Evolutionary conservation across 2,888 invertebrate genomes (phyloP).

Genomic region (Lasioglossum pauxillum): DNA sequence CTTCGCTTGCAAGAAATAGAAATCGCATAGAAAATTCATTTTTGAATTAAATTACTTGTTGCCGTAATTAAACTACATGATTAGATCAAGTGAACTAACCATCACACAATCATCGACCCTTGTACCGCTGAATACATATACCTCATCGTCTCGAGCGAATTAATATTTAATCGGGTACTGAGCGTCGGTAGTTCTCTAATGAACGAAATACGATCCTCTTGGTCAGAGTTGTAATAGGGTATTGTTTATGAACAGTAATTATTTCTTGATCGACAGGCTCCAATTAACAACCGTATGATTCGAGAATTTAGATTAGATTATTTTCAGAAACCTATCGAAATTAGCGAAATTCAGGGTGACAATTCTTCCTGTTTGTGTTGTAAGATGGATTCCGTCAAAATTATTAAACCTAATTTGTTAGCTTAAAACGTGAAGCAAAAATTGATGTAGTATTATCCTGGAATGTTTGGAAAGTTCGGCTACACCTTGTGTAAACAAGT

Average conservation of each 20-base stretch:
- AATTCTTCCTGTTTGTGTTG: no score
- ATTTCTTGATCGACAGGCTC: conserved; percentile 19
- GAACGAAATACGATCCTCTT: conserved; percentile 46
- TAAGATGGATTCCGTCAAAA: no score
- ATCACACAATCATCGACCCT: not conserved
- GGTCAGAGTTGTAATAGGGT: not conserved
- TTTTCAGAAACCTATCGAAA: not conserved
- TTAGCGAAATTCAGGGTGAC: no score
- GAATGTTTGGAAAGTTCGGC: no score
- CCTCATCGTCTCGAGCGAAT: not conserved
- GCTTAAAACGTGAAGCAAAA: no score
- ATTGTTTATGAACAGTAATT: conserved; percentile 40
- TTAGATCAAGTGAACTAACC: not conserved
- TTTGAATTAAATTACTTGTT: not conserved
- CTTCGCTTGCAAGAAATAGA: no score
- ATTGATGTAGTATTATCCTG: no score
- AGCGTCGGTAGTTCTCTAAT: conserved; percentile 37
- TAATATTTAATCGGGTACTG: conserved; percentile 36
- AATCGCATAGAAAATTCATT: no score
- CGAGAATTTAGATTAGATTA: not conserved
- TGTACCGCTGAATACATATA: not conserved
- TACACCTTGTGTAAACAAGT: no score
- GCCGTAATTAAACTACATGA: not conserved
- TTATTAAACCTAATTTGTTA: no score
- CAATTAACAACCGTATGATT: not conserved